Percentiles rank a stretch among this genome's conserved stretches.
Evolutionary conservation across 2,797 vertebrate genomes (phyloP).

Genomic region (Pangasius djambal): DNA sequence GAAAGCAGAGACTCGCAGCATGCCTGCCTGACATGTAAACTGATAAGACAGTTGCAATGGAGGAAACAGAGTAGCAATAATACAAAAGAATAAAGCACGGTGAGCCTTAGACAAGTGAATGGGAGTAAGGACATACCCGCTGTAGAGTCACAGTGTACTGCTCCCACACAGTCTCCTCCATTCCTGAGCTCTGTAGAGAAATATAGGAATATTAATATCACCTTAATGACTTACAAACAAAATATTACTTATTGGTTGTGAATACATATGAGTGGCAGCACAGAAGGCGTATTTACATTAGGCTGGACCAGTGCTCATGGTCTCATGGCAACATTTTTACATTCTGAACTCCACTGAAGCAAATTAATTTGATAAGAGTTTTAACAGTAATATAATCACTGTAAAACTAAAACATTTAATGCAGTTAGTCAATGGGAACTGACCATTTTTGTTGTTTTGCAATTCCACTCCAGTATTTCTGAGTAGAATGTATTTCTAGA

Average conservation of each 20-base stretch:
- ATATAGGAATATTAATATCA: constrained; percentile 24
- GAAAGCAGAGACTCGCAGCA: constrained; percentile 16
- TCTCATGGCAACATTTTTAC: not conserved
- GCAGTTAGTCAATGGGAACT: not conserved
- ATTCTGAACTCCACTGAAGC: not conserved
- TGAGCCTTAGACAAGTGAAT: not conserved
- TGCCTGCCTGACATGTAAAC: not conserved
- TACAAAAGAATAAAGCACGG: not conserved
- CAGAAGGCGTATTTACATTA: not conserved
- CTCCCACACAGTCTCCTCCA: constrained; percentile 94
- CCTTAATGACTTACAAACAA: constrained; percentile 6
- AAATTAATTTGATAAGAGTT: not conserved
- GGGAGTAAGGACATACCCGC: constrained; percentile 75
- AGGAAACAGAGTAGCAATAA: not conserved
- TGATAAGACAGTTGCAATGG: constrained; percentile 21
- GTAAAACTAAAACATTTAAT: not conserved
- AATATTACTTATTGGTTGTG: not conserved
- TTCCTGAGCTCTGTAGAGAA: constrained; percentile 82
- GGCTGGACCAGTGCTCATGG: not conserved
- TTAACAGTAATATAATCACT: not conserved
- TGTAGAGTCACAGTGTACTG: constrained; percentile 94
- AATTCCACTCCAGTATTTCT: not conserved
- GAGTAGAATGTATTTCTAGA: not conserved
- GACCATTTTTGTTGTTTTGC: not conserved
- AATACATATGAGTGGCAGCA: not conserved